phyloP scores from a whole-genome alignment of 2,888 invertebrate species.

The Pyrocoelia pectoralis region DNA sequence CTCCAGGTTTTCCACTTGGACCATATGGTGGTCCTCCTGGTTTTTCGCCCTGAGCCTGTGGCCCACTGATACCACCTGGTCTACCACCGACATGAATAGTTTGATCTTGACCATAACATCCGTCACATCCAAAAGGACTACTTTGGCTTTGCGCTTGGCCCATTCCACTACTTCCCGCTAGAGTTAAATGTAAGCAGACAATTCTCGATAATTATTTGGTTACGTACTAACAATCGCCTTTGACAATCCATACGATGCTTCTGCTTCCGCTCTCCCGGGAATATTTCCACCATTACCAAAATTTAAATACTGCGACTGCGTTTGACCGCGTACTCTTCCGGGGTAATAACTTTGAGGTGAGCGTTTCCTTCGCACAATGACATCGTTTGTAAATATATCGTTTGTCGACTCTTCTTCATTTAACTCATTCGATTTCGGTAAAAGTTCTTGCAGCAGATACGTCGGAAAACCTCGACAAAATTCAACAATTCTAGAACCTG shows the following conservation, averaged over 20 bases:
- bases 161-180: constrained; percentile 84
- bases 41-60: constrained; percentile 6
- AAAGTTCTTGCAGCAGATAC: constrained; percentile 54
- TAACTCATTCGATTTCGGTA: constrained; percentile 34
- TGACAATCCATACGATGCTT: constrained; percentile 75
- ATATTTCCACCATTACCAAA: constrained; percentile 63
- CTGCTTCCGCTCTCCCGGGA: constrained; percentile 82
- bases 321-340: constrained; percentile 74
- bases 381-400: background rate
- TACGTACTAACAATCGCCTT: constrained; percentile 72
- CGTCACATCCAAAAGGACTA: constrained; percentile 73
- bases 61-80: constrained; percentile 22
- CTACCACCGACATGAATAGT: background rate
- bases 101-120: constrained; percentile 63
- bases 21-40: constrained; percentile 24
- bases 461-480: constrained; percentile 61
- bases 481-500: constrained; percentile 59
- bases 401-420: constrained; percentile 11
- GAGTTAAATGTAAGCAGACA: background rate
- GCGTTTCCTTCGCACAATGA: constrained; percentile 40
- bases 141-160: constrained; percentile 91
- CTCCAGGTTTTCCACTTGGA: constrained; percentile 6
- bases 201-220: constrained; percentile 52
- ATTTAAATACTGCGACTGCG: constrained; percentile 84
- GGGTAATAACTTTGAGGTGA: constrained; percentile 50